Conservation (phyloP, 2,797 vertebrate genomes). For the Myotis findleyi region DNA sequence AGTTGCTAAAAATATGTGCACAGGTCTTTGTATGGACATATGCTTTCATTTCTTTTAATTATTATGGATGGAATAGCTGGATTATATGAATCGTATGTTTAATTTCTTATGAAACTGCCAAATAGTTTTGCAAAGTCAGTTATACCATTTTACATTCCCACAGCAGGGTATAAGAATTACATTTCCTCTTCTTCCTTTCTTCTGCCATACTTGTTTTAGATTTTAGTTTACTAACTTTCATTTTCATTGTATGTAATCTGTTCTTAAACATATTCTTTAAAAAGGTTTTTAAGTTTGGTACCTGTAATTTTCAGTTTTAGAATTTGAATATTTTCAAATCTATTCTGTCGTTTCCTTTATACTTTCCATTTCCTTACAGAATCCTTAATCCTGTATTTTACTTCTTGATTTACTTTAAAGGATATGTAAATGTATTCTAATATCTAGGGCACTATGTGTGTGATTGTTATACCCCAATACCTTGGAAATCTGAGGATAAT, state of each 20-base stretch:
- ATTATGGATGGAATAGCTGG: neutral
- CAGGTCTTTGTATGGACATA: neutral
- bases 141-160: neutral
- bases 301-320: neutral
- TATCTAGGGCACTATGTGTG: neutral
- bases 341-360: neutral
- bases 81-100: neutral
- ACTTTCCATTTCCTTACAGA: neutral
- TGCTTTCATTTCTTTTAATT: neutral
- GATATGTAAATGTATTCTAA: neutral
- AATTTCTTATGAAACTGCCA: neutral
- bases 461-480: neutral
- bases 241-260: neutral
- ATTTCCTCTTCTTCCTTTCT: neutral
- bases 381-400: slow-evolving; percentile 1
- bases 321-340: neutral
- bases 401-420: neutral
- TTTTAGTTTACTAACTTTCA: neutral
- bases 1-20: neutral
- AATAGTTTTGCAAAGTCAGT: neutral
- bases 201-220: neutral
- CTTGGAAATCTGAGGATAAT: neutral
- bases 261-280: neutral
- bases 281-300: neutral
- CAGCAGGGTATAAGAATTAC: neutral